Evolutionary conservation across 2,888 invertebrate genomes (phyloP), one percentile per base, ranked within the genome.

Genomic region (Desoria tigrina): DNA sequence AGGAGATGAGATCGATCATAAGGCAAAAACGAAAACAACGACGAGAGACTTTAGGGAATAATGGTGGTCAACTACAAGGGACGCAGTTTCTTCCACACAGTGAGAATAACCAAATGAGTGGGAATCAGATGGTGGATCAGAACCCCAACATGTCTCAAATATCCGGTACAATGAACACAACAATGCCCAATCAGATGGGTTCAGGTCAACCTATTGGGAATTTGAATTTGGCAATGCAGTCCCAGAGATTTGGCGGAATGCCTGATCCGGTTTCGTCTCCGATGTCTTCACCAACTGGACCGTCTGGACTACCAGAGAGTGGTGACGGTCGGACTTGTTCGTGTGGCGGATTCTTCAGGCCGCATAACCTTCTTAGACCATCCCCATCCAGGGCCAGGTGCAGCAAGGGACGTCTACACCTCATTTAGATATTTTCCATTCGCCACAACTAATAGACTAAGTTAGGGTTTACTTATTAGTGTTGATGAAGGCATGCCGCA

Each of bases 361-460:
- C 76, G 49, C 74, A 72, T 61, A 74, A 72, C 53, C 71, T 73
- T 21, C 69, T 71, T 23, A 74, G 74, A 24, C 74, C 74, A 32
- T 73, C 75, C 59, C 75, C 76, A 76, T 42, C 75, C 76, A 54
- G 74, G 73, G 57, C 71, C 73, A 58, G 73, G 74, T 61, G n/a
- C n/a, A n/a, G n/a, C n/a, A n/a, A n/a, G 77, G 75, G 61, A 68
- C 74, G 68, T 72, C 71, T 71, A 73, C 74, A 68, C 71, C 77
- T 63, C 74, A 74, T 68, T 67, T 75, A 63, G 76, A 76, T 57
- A 72, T 76, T 18, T 58, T 76, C 51, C 79, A 79, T 71, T 82
- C 80, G 78, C 80, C 86, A 69, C 85, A 87, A 69, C 82, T 83
- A 72, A 61, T 76, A 24, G 24, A 51, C 16, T 51, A 51, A 7